Conservation (phyloP, 2,113 vertebrate species). For the Pterocles gutturalis region DNA sequence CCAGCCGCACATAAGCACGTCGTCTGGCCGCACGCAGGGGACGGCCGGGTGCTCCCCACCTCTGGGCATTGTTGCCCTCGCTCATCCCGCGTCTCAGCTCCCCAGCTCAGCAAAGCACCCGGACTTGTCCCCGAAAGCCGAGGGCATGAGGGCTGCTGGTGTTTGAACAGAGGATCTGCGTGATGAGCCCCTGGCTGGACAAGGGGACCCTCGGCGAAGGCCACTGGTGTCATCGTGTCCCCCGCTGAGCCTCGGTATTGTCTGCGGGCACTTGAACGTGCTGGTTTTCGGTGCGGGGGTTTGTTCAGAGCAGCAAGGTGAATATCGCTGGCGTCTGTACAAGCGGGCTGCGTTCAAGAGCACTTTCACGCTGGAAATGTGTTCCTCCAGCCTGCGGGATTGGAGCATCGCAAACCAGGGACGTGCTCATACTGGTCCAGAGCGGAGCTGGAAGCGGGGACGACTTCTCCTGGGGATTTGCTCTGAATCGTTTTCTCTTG, state of each 20-base stretch:
- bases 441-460: neutral
- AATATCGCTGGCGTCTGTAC: neutral
- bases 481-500: neutral
- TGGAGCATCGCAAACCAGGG: neutral
- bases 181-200: neutral
- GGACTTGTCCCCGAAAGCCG: neutral
- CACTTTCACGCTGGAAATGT: neutral
- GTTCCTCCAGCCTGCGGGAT: neutral
- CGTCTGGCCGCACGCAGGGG: fast-evolving
- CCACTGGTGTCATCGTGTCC: neutral
- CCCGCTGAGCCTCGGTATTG: neutral
- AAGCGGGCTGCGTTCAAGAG: neutral
- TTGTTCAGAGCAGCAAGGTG: neutral
- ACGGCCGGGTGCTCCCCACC: neutral
- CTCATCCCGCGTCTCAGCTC: neutral
- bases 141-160: neutral
- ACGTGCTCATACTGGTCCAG: neutral
- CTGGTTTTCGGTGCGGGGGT: neutral
- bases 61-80: neutral
- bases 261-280: neutral
- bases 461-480: neutral
- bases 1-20: fast-evolving
- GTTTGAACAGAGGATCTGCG: neutral
- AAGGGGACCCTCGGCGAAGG: neutral
- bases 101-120: neutral